Conservation (phyloP, 2,113 vertebrate genomes). For the Phylloscopus whistleri region DNA sequence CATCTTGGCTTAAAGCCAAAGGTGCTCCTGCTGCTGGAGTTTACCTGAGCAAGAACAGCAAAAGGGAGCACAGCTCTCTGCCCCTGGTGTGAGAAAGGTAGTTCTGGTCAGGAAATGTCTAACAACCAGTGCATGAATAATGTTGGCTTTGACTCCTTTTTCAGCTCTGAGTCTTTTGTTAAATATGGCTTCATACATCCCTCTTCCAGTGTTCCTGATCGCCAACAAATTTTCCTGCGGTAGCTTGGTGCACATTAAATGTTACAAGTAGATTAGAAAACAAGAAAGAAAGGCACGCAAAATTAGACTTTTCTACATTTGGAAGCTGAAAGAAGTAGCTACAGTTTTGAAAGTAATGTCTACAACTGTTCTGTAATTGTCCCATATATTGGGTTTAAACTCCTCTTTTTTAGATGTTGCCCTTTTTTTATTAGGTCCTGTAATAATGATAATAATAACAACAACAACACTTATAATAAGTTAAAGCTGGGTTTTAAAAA, state of each 20-base stretch:
- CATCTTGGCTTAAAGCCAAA: background rate
- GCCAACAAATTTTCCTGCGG: background rate
- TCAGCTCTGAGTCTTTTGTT: background rate
- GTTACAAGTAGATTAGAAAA: background rate
- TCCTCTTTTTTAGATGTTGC: background rate
- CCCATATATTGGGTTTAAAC: background rate
- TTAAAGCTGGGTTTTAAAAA: background rate
- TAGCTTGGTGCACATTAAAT: background rate
- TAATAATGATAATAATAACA: background rate
- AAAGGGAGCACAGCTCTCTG: background rate
- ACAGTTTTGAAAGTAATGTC: background rate
- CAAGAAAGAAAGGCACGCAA: background rate
- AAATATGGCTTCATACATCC: background rate
- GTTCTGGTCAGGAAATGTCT: background rate
- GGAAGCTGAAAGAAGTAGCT: background rate
- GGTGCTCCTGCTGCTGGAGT: background rate
- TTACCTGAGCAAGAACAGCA: background rate
- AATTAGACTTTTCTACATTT: background rate
- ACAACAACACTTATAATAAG: background rate
- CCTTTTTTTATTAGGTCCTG: background rate
- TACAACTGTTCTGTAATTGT: background rate
- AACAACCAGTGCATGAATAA: background rate
- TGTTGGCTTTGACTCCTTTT: background rate
- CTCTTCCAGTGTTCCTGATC: background rate
- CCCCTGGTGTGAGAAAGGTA: rapidly evolving